Percentiles rank a stretch among this genome's conserved stretches.
Evolutionary conservation across 2,888 invertebrate genomes (phyloP).

Genomic region (Microdon myrmicae): DNA sequence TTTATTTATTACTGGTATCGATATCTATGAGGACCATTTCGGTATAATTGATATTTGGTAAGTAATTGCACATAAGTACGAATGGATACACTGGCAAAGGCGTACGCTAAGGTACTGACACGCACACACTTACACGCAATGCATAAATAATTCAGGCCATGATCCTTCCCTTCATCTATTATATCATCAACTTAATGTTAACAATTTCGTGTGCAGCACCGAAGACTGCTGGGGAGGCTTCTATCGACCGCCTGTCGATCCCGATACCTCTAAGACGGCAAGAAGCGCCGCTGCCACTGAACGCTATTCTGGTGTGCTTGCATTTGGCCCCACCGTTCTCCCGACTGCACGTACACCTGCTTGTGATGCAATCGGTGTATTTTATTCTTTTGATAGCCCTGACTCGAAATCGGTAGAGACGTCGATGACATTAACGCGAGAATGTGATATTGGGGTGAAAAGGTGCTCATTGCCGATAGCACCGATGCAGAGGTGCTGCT

Average conservation of each 20-base stretch:
- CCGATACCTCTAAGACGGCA: slow-evolving; percentile 17
- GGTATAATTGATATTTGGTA: slow-evolving; percentile 52
- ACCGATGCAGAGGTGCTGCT: no score
- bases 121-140: slow-evolving; percentile 10
- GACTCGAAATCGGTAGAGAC: slow-evolving; percentile 17
- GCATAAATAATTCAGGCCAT: slow-evolving; percentile 50
- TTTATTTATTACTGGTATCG: slow-evolving; percentile 50
- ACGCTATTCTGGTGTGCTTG: slow-evolving; percentile 8
- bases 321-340: neutral
- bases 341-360: slow-evolving; percentile 15
- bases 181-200: slow-evolving; percentile 52
- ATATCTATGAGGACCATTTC: slow-evolving; percentile 47
- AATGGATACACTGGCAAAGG: slow-evolving; percentile 10
- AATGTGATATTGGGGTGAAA: slow-evolving; percentile 46
- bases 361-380: slow-evolving; percentile 32
- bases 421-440: slow-evolving; percentile 40
- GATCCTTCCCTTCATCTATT: slow-evolving; percentile 43
- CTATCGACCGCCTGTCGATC: slow-evolving; percentile 31
- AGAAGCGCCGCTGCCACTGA: slow-evolving; percentile 14
- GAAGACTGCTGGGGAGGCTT: slow-evolving; percentile 21
- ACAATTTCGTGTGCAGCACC: slow-evolving; percentile 48
- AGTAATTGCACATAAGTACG: slow-evolving; percentile 44
- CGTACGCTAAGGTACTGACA: neutral
- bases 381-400: slow-evolving; percentile 25
- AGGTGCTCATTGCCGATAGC: slow-evolving; percentile 48